Base-by-base conservation (phyloP, 2,113 vertebrate genomes). In the Xiphorhynchus elegans region DNA sequence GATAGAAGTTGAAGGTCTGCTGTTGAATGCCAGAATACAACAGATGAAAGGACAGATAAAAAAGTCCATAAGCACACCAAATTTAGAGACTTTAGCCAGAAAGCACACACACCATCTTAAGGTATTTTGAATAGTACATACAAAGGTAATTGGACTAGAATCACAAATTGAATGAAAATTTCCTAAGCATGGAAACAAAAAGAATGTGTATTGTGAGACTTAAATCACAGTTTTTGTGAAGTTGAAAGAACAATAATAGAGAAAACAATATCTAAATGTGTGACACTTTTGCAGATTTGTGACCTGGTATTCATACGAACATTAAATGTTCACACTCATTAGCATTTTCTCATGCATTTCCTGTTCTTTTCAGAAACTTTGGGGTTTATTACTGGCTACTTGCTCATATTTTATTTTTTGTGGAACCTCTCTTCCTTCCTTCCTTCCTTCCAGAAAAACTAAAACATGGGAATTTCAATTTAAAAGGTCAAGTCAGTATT, bases 401-500 rank as follows among this genome's bases (percentile, higher is more conserved):
- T 50, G 11, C 11, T 87, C 16, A 7, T 26, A 44, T 55, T 81
- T 90, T 63, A 28, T 70, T 86, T 86, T 76, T 76, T 85, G 37
- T 76, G 28, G n/a, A 95, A 73, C 28, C 6, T 76, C 55, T 28
- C 42, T 81, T 58, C 40, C 40, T 42, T 42, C 6, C 40, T 42
- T 42, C 6, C 26, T 84, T 89, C 40, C 33, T 84, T 40, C 35
- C 28, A 89, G 47, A 91, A 78, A 80, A 93, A 70, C 2, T 8
- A 58, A 89, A 93, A 7, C 72, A 86, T 19, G 58, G 76, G 68
- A 81, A 88, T 95, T 96, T 84, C 52, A 67, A 56, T 93, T 93
- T 93, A 67, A 94, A 94, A 95, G 56, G 79, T 94, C 68, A 95
- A 90, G 68, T 55, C 86, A 74, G 44, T 91, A 66, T 94, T 93